Percentiles rank a stretch among this genome's conserved stretches.
Conservation (phyloP, 92 coral and sea anemone genomes). For the Epizoanthus scotinus region DNA sequence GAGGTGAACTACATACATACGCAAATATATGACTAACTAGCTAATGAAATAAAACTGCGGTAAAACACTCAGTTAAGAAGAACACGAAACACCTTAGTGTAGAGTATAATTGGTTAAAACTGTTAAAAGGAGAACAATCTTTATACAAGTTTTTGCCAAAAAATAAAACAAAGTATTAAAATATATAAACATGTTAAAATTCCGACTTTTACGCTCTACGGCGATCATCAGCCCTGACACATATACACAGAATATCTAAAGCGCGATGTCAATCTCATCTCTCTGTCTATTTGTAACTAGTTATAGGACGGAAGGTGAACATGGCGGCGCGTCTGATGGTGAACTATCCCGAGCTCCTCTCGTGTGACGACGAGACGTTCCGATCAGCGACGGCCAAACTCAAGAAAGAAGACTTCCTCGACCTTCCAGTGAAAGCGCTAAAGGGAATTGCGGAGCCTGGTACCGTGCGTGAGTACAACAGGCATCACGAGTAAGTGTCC, state of each 20-base stretch:
- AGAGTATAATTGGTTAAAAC: no score
- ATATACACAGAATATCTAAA: neutral
- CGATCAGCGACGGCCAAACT: conserved; percentile 80
- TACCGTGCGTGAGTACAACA: conserved; percentile 88
- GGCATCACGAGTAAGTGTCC: conserved; percentile 85
- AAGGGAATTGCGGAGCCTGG: conserved; percentile 99
- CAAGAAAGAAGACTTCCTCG: conserved; percentile 91
- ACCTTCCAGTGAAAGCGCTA: conserved; percentile 71
- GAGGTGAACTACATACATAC: no score
- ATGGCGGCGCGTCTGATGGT: conserved; percentile 99
- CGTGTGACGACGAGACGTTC: conserved; percentile 96
- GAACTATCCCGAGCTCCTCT: conserved; percentile 87
- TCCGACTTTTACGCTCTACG: no score
- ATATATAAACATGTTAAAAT: no score
- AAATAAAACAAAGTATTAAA: no score
- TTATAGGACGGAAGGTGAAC: conserved; percentile 94
- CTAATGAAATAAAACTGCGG: no score
- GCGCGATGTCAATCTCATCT: neutral
- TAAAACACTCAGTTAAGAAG: no score
- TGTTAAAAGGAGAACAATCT: no score
- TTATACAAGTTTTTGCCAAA: no score
- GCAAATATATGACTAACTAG: no score
- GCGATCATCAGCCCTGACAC: neutral
- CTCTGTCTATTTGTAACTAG: conserved; percentile 29
- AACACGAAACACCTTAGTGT: no score